These are phyloP conservation scores for Mycetomoellerius zeteki DNA, from an alignment of 1,140 invertebrate species.

Conservation along the genomic window DNA sequence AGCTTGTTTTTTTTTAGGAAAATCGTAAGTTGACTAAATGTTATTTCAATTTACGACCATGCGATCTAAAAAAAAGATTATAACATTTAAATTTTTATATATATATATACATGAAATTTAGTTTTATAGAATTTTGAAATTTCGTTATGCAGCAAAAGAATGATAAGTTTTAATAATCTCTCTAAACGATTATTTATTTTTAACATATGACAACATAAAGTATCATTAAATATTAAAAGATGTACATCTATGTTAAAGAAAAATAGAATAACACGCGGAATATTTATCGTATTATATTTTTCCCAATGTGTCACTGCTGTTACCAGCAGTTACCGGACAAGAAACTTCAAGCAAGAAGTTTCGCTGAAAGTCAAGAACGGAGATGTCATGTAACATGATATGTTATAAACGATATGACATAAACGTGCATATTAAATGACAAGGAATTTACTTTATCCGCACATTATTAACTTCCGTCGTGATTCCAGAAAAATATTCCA, in stretches of 20 bases:
- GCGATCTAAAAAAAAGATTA: background rate
- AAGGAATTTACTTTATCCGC: constrained; percentile 65
- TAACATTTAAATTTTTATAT: background rate
- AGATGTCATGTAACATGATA: constrained; percentile 55
- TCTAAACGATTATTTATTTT: background rate
- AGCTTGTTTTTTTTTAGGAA: background rate
- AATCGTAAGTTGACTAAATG: background rate
- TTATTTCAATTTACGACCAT: background rate
- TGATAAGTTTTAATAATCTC: background rate
- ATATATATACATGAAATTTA: background rate
- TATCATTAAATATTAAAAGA: background rate
- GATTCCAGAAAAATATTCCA: constrained; percentile 38
- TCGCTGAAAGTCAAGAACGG: constrained; percentile 25
- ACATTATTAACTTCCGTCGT: background rate
- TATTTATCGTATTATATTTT: constrained; percentile 60
- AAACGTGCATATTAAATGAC: constrained; percentile 44
- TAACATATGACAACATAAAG: background rate
- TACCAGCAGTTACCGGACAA: constrained; percentile 43
- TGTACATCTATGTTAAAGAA: background rate
- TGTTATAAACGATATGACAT: constrained; percentile 15
- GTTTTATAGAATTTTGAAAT: background rate
- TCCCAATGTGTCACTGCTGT: constrained; percentile 31
- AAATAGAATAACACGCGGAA: background rate
- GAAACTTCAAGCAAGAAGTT: constrained; percentile 67
- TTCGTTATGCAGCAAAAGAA: background rate